Base-by-base conservation (phyloP, 2,113 vertebrate species). In the Sakesphorus luctuosus region DNA sequence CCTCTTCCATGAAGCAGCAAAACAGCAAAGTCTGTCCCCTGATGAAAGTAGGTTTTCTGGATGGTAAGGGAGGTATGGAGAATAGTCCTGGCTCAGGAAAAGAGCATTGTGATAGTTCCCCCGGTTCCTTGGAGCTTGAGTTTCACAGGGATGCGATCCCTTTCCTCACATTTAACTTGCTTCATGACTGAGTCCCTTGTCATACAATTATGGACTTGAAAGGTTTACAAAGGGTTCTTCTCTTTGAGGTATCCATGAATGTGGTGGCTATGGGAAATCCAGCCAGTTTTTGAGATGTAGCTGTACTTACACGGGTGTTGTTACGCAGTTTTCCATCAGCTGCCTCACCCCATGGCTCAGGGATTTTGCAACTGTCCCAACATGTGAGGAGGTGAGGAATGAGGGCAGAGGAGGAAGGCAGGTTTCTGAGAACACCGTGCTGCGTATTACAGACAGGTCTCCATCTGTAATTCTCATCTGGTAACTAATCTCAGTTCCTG, bases 181-280 rank as follows among this genome's bases (percentile, higher is more conserved):
- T 65, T 2, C 1, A 0, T 50, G 58, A 7, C 17, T 40, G 11
- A 12, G 12, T 66, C 62, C 29, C 78, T 24, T 7, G 0, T 58
- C 3, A 0, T 55, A 8, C 11, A 21, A 0, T 28, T 31, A 0
- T 59, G 63, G 28, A 4, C 23, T 36, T 20, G 3, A 0, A 9
- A 55, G 43, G 24, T 38, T 76, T 17, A 49, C 38, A 50, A 86
- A 56, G 40, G 16, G 4, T 38, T 83, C 38, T 49, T 46, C 35
- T 28, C 8, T 18, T 58, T 3, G 31, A 76, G 49, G 9, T 63
- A 16, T 53, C 52, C 31, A 0, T 56, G 69, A 23, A 8, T 2
- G 4, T 59, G 40, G 5, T 55, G 61, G 29, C n/a, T n/a, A 1
- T 1, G 3, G 71, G 52, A 49, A 61, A n/a, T n/a, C 11, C 6